These are phyloP conservation scores for Abramis brama DNA, from an alignment of 2,113 vertebrate species.

Conservation along the genomic window DNA sequence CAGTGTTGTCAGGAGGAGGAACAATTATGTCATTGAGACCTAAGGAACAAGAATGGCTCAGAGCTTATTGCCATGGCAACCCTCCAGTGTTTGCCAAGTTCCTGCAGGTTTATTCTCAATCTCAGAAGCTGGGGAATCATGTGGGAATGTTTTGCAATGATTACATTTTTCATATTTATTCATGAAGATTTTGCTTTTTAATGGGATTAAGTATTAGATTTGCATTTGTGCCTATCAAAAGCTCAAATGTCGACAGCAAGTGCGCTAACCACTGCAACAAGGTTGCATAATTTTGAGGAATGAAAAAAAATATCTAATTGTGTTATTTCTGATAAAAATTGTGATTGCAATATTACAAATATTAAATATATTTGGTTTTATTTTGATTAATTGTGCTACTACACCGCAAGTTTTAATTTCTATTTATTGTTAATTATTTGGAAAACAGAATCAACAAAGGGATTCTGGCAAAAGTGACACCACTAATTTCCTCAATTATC, in stretches of 20 bases:
- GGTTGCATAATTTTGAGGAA: not conserved
- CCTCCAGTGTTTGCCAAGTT: slow-evolving; percentile 39
- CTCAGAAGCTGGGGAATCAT: slow-evolving; percentile 33
- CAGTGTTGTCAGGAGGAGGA: slow-evolving; percentile 18
- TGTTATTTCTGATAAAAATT: not conserved
- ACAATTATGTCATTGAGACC: slow-evolving; percentile 27
- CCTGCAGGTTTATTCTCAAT: slow-evolving; percentile 20
- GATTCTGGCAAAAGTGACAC: too few relatives aligned
- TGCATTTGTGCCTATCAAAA: not conserved
- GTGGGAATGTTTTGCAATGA: slow-evolving; percentile 40
- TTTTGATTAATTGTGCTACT: not conserved
- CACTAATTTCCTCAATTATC: too few relatives aligned
- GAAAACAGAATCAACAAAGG: not conserved
- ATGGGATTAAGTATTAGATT: slow-evolving; percentile 1
- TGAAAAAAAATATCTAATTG: not conserved
- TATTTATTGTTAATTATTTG: not conserved
- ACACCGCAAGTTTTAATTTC: not conserved
- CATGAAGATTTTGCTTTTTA: not conserved
- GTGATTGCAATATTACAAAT: not conserved
- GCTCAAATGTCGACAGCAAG: not conserved
- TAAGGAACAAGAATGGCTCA: slow-evolving; percentile 8
- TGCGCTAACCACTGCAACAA: not conserved
- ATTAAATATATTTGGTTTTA: too few relatives aligned
- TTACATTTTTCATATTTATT: not conserved
- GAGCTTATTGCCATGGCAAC: slow-evolving; percentile 52